Percentiles rank a stretch among this genome's conserved stretches.
These are phyloP conservation scores for Stramonita haemastoma DNA, from an alignment of 2,888 invertebrate genomes.

Conservation along the genomic window DNA sequence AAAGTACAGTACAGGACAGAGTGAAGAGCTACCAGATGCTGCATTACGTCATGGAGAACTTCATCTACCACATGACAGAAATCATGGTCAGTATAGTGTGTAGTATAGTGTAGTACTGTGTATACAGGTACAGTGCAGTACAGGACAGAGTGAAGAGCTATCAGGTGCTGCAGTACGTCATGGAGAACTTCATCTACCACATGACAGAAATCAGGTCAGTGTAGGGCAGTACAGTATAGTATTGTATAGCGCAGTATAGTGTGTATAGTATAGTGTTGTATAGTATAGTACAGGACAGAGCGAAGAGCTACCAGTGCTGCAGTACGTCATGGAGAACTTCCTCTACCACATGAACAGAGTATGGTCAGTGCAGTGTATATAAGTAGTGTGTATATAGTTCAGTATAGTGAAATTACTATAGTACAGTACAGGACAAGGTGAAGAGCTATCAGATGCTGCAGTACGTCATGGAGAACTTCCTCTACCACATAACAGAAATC, in stretches of 20 bases:
- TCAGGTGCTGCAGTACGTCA: slow-evolving; percentile 68
- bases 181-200: slow-evolving; percentile 71
- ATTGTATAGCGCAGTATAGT: background rate
- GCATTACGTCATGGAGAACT: slow-evolving; percentile 69
- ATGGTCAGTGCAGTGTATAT: background rate
- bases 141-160: slow-evolving; percentile 45
- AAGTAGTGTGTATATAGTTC: background rate
- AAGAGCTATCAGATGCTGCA: slow-evolving; percentile 63
- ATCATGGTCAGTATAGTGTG: slow-evolving; percentile 67
- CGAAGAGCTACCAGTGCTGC: slow-evolving; percentile 68
- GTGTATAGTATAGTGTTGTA: no score
- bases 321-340: slow-evolving; percentile 70
- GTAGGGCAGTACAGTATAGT: slow-evolving; percentile 54
- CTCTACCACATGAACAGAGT: slow-evolving; percentile 66
- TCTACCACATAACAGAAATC: slow-evolving; percentile 74
- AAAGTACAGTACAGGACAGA: no score
- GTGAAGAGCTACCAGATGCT: slow-evolving; percentile 64
- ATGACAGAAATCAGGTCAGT: slow-evolving; percentile 70
- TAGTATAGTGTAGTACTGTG: background rate
- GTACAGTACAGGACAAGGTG: background rate
- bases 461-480: slow-evolving; percentile 70
- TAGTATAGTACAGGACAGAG: slow-evolving; percentile 60
- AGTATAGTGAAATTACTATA: no score
- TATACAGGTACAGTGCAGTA: no score
- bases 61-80: slow-evolving; percentile 73